Base-by-base conservation (phyloP, 30 jellyfish, hydroid and myxozoan genomes). In the Chironex yamaguchii region DNA sequence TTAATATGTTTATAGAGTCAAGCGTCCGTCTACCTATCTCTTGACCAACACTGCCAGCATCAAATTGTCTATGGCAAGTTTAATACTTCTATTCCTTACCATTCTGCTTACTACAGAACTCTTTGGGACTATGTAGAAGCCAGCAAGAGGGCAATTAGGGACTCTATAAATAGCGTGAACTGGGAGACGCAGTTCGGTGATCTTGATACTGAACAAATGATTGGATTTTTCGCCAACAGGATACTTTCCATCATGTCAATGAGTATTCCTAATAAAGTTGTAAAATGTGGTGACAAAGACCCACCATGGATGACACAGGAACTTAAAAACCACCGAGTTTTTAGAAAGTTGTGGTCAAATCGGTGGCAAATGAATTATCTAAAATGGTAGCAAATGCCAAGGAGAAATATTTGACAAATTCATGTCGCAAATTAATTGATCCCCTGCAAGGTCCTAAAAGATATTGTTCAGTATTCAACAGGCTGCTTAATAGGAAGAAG, bases 301-400 rank as follows among this genome's bases (percentile, higher is more conserved):
- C 78, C 90, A 36, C 89, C 84, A 29, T 86, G 91, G 96, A 86
- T 86, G 36, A 86, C 90, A 13, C 66, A 71, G 27, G 72, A 84
- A 48, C 31, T 84, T 0, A 84, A 84, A 36, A 86, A 72, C 71
- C 85, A 62, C 21, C 74, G 80, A 51, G 62, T 73, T 72, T 86
- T 28, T 36, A 75, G 85, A 28, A 72, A 76, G 29, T 86, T 69
- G 51, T 35, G 26, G 69, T 85, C 24, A 73, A 76, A 35, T 64
- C n/a, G 23, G 64, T 58, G 23, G 69, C 80, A n/a, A 48, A 70
- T 53, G 36, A 50, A 52, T 48, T 78, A 29, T 22, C 82, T 2
- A 70, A 70, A 70, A 53, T 74, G 42, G 74, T 71, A 34, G 27
- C 35, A 22, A 36, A 32, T 29, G 84, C 89, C 6, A 86, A 86